A percentile compares a stretch with the other conserved stretches of the same genome.
phyloP scores from a whole-genome alignment of 2,797 vertebrate species.

The Chaetodon trifasciatus region DNA sequence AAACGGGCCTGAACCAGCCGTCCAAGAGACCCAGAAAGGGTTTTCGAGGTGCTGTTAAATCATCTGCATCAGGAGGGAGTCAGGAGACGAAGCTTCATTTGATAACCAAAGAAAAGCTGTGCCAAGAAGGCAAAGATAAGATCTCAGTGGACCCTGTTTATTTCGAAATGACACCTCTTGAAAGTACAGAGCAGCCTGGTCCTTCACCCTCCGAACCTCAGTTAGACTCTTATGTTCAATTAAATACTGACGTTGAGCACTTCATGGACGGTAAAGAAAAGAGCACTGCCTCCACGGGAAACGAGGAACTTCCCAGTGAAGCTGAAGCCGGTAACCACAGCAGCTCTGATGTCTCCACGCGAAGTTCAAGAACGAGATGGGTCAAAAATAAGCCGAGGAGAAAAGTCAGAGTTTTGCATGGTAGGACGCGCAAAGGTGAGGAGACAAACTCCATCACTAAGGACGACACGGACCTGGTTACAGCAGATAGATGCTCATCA shows the following conservation, averaged over 20 bases:
- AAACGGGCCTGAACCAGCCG: neutral
- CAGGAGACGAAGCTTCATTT: conserved; percentile 9
- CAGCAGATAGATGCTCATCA: neutral
- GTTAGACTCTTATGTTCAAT: neutral
- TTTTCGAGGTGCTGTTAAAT: neutral
- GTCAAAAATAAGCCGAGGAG: conserved; percentile 39
- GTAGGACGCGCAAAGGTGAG: conserved; percentile 15
- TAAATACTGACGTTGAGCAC: neutral
- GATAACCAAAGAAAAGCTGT: conserved; percentile 37
- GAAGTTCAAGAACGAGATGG: neutral
- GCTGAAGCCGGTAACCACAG: conserved; percentile 7
- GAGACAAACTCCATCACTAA: conserved; percentile 5
- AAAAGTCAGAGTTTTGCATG: conserved; percentile 28
- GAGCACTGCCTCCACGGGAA: neutral
- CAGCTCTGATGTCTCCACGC: neutral
- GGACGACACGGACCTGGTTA: conserved; percentile 50
- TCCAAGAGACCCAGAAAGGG: conserved; percentile 64
- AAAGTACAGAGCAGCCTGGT: conserved; percentile 10
- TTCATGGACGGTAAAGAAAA: neutral
- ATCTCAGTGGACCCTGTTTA: conserved; percentile 29
- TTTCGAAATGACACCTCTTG: conserved; percentile 68
- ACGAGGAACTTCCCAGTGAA: conserved; percentile 9
- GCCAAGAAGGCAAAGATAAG: neutral
- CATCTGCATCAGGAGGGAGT: conserved; percentile 9
- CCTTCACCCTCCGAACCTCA: neutral